phyloP scores from a whole-genome alignment of 2,888 invertebrate genomes.

The Zonitis immaculata region DNA sequence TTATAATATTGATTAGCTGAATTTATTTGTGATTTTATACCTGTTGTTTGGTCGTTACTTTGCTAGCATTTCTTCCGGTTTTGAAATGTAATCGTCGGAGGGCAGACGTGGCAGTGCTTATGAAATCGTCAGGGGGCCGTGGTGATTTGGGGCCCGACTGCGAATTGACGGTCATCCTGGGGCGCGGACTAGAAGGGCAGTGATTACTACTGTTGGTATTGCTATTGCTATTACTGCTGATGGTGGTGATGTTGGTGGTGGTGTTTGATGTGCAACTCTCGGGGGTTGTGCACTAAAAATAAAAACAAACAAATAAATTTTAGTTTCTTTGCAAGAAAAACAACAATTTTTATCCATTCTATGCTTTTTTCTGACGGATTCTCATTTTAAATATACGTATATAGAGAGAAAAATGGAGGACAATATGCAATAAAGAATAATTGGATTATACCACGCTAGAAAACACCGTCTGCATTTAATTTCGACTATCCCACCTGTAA shows the following conservation, averaged over 20 bases:
- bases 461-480: not conserved
- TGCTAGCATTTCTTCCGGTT: constrained; percentile 53
- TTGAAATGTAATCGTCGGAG: constrained; percentile 63
- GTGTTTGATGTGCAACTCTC: constrained; percentile 31
- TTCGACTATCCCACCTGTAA: not conserved
- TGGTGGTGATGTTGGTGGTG: constrained; percentile 25
- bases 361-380: no score
- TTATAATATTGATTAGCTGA: no score
- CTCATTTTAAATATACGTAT: not conserved
- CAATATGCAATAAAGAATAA: not conserved
- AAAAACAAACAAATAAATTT: no score
- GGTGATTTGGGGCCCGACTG: constrained; percentile 49
- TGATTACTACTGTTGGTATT: constrained; percentile 33
- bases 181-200: constrained; percentile 45
- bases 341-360: not conserved
- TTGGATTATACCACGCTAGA: not conserved
- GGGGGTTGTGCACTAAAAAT: constrained; percentile 31
- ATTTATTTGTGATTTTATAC: no score
- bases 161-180: constrained; percentile 51
- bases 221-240: constrained; percentile 18
- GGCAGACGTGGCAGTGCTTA: constrained; percentile 55
- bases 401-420: not conserved
- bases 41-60: constrained; percentile 34
- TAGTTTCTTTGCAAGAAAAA: no score
- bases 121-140: constrained; percentile 50